A percentile compares a stretch with the other conserved stretches of the same genome.
These are phyloP conservation scores for Ptychoptera contaminata DNA, from an alignment of 2,888 invertebrate species.

Conservation along the genomic window DNA sequence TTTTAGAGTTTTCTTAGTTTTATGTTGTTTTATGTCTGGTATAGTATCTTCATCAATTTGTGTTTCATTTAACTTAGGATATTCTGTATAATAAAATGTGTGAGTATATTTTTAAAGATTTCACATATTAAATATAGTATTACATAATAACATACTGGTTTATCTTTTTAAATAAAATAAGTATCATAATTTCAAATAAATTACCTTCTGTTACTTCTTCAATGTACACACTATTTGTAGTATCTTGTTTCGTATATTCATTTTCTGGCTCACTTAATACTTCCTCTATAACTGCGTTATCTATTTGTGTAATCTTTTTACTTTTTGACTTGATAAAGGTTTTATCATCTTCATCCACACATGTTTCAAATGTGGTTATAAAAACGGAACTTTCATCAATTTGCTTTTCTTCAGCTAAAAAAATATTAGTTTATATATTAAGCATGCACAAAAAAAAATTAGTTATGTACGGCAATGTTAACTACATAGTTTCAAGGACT, in stretches of 20 bases:
- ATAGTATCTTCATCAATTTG: conserved; percentile 18
- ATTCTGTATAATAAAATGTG: conserved; percentile 9
- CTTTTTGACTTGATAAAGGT: conserved; percentile 25
- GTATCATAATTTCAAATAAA: too few species aligned
- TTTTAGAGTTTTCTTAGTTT: conserved; percentile 19
- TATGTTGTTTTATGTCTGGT: conserved; percentile 18
- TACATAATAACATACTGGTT: too few species aligned
- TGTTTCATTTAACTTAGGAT: conserved; percentile 7
- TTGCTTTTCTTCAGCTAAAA: conserved; percentile 16
- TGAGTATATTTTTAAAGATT: background rate
- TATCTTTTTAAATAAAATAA: conserved; percentile 6
- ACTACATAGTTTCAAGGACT: background rate
- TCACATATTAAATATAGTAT: too few species aligned
- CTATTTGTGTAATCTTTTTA: conserved; percentile 25
- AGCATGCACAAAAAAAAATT: background rate
- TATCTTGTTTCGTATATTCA: conserved; percentile 8
- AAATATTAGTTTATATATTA: background rate
- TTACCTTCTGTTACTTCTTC: conserved; percentile 17
- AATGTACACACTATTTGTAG: conserved; percentile 21
- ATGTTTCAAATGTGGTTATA: conserved; percentile 30
- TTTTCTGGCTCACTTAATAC: conserved; percentile 27
- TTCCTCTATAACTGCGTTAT: conserved; percentile 27
- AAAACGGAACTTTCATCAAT: conserved; percentile 27
- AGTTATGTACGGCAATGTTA: background rate
- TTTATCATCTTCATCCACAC: conserved; percentile 26